These are phyloP conservation scores for Candoia aspera DNA, from an alignment of 2,113 vertebrate species.

Conservation along the genomic window DNA sequence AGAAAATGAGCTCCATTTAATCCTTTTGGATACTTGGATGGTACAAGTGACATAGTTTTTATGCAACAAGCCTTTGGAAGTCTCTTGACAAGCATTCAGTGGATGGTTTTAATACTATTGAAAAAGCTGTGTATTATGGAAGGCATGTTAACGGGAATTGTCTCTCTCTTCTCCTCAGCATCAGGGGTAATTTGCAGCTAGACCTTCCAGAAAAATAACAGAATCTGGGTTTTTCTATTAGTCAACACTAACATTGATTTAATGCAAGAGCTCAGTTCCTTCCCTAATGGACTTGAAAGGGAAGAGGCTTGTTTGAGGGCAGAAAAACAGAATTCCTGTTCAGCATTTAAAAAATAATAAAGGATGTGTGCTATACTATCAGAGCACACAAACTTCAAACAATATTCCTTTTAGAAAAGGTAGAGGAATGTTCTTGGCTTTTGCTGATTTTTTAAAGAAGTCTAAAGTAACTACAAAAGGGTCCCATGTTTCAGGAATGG, in stretches of 20 bases:
- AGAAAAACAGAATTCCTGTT: neutral
- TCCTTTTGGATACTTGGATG: neutral
- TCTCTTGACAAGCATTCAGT: neutral
- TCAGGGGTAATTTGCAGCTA: neutral
- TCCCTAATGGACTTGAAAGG: neutral
- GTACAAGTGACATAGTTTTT: neutral
- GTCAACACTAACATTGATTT: neutral
- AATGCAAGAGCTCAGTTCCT: neutral
- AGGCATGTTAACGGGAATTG: neutral
- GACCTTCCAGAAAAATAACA: neutral
- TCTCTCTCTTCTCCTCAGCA: neutral
- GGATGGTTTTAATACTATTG: neutral
- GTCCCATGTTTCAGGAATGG: neutral
- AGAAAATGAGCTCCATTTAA: neutral
- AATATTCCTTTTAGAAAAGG: neutral
- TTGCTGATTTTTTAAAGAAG: neutral
- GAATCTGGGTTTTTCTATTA: neutral
- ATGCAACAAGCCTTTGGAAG: neutral
- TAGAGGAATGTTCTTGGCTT: neutral
- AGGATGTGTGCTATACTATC: neutral
- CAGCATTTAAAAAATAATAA: neutral
- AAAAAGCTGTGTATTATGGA: neutral
- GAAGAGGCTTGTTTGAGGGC: neutral
- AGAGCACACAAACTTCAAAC: neutral
- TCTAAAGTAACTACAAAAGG: neutral